Conservation (phyloP, 2,888 invertebrate species). For the Caenorhabditis sp. region DNA sequence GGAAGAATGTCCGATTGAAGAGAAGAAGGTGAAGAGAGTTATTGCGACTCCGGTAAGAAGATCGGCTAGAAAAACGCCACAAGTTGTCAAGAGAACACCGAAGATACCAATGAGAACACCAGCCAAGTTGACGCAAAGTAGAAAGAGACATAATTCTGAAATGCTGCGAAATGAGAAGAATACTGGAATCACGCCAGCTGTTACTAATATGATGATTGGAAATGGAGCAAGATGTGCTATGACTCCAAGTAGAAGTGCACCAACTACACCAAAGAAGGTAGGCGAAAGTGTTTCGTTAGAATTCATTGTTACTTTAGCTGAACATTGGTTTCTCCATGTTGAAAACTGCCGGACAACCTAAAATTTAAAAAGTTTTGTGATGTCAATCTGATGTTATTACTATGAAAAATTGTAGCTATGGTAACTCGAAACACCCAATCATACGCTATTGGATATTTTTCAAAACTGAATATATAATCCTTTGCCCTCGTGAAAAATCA, state of each 20-base stretch:
- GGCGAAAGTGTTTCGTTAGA: background rate
- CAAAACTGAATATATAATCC: too few relatives aligned
- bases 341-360: too few relatives aligned
- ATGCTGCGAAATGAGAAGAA: background rate
- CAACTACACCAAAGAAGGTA: slow-evolving; percentile 21
- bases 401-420: too few relatives aligned
- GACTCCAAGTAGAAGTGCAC: slow-evolving; percentile 25
- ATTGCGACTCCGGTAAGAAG: background rate
- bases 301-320: background rate
- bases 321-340: too few relatives aligned
- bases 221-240: background rate
- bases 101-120: background rate
- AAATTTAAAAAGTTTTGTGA: too few relatives aligned
- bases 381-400: too few relatives aligned
- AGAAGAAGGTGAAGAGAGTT: background rate
- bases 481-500: too few relatives aligned
- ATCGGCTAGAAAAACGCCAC: background rate
- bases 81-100: slow-evolving; percentile 1
- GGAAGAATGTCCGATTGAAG: background rate
- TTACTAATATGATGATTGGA: slow-evolving; percentile 6
- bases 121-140: background rate
- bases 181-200: slow-evolving; percentile 26
- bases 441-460: too few relatives aligned
- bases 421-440: too few relatives aligned
- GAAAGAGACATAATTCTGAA: slow-evolving; percentile 6